Percentiles rank a stretch among this genome's conserved stretches.
Evolutionary conservation across 2,888 invertebrate genomes (phyloP).

Genomic region (Brachynemurus nebulosus): DNA sequence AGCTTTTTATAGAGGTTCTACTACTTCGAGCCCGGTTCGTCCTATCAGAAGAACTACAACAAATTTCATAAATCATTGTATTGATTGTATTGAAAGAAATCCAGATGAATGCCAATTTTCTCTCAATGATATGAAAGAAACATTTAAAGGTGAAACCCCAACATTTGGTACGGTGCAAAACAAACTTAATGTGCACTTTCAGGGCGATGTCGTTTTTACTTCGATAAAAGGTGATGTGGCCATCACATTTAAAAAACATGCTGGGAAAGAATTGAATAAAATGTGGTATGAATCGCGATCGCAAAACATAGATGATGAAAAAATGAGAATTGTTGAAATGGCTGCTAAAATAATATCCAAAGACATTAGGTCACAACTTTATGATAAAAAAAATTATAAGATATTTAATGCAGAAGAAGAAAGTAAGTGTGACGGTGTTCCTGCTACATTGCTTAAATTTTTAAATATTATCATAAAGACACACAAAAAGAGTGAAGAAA

Average conservation of each 20-base stretch:
- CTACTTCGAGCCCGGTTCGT: too few relatives aligned
- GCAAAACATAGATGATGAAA: conserved; percentile 5
- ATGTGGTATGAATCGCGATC: conserved; percentile 3
- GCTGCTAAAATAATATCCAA: conserved; percentile 9
- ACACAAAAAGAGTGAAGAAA: conserved; percentile 1
- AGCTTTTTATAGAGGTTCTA: neutral
- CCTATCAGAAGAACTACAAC: neutral
- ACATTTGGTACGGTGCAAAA: neutral
- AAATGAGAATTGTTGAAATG: conserved; percentile 5
- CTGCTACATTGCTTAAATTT: conserved; percentile 20
- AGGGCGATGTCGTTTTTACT: neutral
- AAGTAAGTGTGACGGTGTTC: conserved; percentile 15
- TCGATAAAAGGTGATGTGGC: neutral
- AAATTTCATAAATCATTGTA: neutral
- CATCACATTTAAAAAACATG: neutral
- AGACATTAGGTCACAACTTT: conserved; percentile 8
- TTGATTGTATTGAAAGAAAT: neutral
- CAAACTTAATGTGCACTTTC: neutral
- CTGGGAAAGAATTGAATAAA: conserved; percentile 5
- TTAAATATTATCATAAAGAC: conserved; percentile 13
- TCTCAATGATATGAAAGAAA: neutral
- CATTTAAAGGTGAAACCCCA: neutral
- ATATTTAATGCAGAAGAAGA: neutral
- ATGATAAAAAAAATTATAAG: conserved; percentile 8
- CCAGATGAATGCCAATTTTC: conserved; percentile 8